These are phyloP conservation scores for Platyura marginata DNA, from an alignment of 1,140 invertebrate species.

Conservation along the genomic window DNA sequence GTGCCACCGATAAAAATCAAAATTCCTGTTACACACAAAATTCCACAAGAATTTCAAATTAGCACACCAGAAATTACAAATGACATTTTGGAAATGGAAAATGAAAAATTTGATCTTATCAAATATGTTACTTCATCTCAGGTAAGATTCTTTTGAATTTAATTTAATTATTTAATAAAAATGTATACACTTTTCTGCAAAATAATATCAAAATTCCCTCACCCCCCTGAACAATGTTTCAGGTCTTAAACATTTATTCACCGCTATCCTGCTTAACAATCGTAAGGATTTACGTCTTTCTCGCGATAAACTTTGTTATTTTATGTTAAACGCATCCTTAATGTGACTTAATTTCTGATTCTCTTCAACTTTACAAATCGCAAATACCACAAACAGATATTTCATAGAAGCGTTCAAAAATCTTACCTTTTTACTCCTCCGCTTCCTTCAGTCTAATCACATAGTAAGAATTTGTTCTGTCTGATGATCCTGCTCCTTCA, in stretches of 20 bases:
- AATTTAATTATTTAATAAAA: background rate
- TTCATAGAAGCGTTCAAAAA: background rate
- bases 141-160: background rate
- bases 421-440: background rate
- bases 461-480: no score
- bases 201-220: background rate
- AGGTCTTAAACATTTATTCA: background rate
- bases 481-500: no score
- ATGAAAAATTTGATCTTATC: background rate
- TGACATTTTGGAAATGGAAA: background rate
- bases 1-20: background rate
- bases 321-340: background rate
- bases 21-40: background rate
- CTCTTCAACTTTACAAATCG: background rate
- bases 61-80: background rate
- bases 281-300: background rate
- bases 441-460: background rate
- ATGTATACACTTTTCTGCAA: background rate
- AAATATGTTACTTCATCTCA: background rate
- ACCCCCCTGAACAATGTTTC: background rate
- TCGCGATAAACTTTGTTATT: background rate
- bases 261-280: background rate
- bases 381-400: background rate
- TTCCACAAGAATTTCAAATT: background rate
- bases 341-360: background rate